Evolutionary conservation across 2,113 vertebrate genomes (phyloP), one percentile per base, ranked within the genome.

Genomic region (Gasterosteus aculeatus): DNA sequence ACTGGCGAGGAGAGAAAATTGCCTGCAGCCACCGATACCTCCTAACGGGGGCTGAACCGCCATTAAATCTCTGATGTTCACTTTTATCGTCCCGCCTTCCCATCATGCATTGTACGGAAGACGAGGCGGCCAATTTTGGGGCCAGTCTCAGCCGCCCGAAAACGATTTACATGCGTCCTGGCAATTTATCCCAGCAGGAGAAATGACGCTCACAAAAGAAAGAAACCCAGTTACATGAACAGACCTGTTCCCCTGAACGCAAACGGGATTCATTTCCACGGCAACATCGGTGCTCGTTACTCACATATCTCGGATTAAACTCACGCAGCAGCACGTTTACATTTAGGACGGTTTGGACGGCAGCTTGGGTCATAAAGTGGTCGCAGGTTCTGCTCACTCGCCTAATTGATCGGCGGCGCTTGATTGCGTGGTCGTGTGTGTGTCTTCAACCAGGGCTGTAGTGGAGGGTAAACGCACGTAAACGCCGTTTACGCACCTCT

Each of bases 31-130:
- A 8, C 60, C 46, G 79, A 78, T 54, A 65, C 67, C 51, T 80
- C 77, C 53, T 83, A 84, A 88, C 84, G 74, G 73, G 51, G 59
- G 26, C 73, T 67, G 78, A 82, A 77, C 76, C 78, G 67, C 63
- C 72, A 80, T 86, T 89, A 89, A 85, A 85, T 87, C 87, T 85
- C 72, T 81, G 65, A 84, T 88, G 82, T 89, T 89, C 77, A 66
- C 83, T 89, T 85, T 87, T 75, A 82, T 85, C 85, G 69, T 77
- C 39, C 75, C 54, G 61, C 44, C 41, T 54, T 67, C 71, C 73
- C 83, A 77, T 88, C 75, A 66, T 78, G 80, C 83, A 65, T 64
- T 77, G 79, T 69, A 42, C 69, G 57, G 69, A 69, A 80, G 59
- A 74, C 53, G 77, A 81, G 75, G 67, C 8, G 46, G 73, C 64